Conservation (phyloP, 2,797 vertebrate genomes). For the Alcedo atthis region DNA sequence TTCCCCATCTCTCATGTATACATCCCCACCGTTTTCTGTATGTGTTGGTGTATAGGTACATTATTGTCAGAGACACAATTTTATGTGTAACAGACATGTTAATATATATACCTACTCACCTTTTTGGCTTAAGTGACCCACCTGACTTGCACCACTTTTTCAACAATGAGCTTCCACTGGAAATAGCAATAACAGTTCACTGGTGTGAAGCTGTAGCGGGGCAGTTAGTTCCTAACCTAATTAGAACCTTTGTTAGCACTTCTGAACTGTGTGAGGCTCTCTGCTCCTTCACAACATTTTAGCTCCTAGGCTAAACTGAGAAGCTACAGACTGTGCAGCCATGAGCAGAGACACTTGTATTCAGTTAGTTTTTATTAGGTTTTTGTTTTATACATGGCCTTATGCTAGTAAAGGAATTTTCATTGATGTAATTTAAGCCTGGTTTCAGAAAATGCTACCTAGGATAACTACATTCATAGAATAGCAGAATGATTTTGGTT, state of each 20-base stretch:
- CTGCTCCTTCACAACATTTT: not conserved
- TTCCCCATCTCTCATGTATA: not conserved
- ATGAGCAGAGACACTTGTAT: not conserved
- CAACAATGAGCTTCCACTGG: not conserved
- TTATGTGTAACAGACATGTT: not conserved
- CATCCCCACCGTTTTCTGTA: not conserved
- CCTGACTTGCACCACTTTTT: not conserved
- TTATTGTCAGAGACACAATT: not conserved
- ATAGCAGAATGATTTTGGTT: not conserved
- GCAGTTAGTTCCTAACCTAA: rapidly evolving
- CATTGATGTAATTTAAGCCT: not conserved
- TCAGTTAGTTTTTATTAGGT: not conserved
- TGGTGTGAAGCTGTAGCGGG: not conserved
- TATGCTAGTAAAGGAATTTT: not conserved
- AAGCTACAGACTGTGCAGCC: not conserved
- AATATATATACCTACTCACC: not conserved
- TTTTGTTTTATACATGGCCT: not conserved
- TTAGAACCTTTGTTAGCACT: not conserved
- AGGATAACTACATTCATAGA: not conserved
- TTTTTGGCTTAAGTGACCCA: not conserved
- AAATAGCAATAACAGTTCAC: not conserved
- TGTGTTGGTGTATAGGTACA: not conserved
- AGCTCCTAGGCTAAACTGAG: not conserved
- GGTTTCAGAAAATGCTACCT: not conserved
- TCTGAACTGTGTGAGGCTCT: not conserved